Conservation (phyloP, 2,797 vertebrate species). For the Gobionotothen gibberifrons region DNA sequence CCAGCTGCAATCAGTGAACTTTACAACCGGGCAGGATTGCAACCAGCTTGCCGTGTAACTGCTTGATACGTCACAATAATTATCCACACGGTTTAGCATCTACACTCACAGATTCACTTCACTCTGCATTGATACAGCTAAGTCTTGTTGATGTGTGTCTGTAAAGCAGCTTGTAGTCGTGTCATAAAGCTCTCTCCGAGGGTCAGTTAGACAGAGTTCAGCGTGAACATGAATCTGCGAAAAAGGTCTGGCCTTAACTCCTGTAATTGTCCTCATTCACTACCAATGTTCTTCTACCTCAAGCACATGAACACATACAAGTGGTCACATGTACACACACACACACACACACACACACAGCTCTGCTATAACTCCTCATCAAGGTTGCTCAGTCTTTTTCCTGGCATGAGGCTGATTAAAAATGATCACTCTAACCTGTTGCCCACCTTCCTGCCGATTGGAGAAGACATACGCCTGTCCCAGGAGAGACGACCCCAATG, state of each 20-base stretch:
- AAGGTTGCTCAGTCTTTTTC: constrained; percentile 23
- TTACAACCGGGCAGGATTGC: constrained; percentile 78
- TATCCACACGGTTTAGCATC: constrained; percentile 49
- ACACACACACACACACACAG: constrained; percentile 20
- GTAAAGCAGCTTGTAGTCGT: constrained; percentile 32
- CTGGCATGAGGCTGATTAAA: constrained; percentile 61
- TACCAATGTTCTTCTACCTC: constrained; percentile 53
- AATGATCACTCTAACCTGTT: constrained; percentile 49
- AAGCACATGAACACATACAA: constrained; percentile 10
- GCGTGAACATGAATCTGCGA: constrained; percentile 51
- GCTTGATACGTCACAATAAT: constrained; percentile 54
- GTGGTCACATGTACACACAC: constrained; percentile 19
- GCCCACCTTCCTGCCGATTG: constrained; percentile 49
- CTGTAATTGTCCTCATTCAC: constrained; percentile 59
- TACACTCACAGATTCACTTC: constrained; percentile 35
- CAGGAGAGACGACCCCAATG: constrained; percentile 55
- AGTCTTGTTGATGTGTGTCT: constrained; percentile 22
- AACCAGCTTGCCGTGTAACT: constrained; percentile 76
- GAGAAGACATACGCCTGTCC: constrained; percentile 54
- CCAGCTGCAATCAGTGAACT: constrained; percentile 79
- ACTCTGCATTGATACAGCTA: constrained; percentile 18
- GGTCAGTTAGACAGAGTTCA: constrained; percentile 53
- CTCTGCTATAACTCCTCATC: constrained; percentile 31
- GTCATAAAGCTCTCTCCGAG: constrained; percentile 24
- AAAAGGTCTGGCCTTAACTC: constrained; percentile 37